Conservation (phyloP, 2,888 invertebrate genomes). For the Ectemnius continuus region DNA sequence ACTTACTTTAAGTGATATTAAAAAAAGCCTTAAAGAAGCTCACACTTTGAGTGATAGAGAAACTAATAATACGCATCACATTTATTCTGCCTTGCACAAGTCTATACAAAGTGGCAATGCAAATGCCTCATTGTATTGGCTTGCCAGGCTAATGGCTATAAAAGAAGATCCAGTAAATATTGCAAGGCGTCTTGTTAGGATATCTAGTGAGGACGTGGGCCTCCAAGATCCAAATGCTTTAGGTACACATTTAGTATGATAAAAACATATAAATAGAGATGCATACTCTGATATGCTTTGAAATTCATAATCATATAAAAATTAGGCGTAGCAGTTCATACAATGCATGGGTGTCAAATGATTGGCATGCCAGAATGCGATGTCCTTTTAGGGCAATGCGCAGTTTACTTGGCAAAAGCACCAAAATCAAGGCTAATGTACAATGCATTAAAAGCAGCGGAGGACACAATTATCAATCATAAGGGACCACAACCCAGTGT, state of each 20-base stretch:
- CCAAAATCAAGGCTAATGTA: constrained; percentile 81
- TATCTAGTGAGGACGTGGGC: constrained; percentile 64
- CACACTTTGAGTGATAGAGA: constrained; percentile 44
- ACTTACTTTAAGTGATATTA: constrained; percentile 53
- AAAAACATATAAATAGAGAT: neutral
- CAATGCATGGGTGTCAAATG: constrained; percentile 87
- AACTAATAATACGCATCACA: constrained; percentile 55
- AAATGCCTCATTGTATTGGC: constrained; percentile 64
- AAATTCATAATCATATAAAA: neutral
- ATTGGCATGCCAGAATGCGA: constrained; percentile 90
- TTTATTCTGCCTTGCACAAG: constrained; percentile 64
- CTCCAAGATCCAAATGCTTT: constrained; percentile 61
- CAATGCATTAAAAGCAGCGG: constrained; percentile 78
- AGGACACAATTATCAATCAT: constrained; percentile 40
- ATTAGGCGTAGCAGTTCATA: constrained; percentile 84
- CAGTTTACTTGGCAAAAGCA: constrained; percentile 85
- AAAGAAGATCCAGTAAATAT: constrained; percentile 67
- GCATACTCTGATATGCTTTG: neutral
- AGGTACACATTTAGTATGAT: constrained; percentile 42
- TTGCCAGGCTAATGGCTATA: constrained; percentile 64
- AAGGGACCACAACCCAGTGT: constrained; percentile 84
- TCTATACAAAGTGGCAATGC: constrained; percentile 58
- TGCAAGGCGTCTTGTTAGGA: constrained; percentile 62
- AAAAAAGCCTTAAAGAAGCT: constrained; percentile 49
- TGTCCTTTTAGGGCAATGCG: constrained; percentile 86